Conservation (phyloP, 2,797 vertebrate species). For the Synanceia verrucosa region DNA sequence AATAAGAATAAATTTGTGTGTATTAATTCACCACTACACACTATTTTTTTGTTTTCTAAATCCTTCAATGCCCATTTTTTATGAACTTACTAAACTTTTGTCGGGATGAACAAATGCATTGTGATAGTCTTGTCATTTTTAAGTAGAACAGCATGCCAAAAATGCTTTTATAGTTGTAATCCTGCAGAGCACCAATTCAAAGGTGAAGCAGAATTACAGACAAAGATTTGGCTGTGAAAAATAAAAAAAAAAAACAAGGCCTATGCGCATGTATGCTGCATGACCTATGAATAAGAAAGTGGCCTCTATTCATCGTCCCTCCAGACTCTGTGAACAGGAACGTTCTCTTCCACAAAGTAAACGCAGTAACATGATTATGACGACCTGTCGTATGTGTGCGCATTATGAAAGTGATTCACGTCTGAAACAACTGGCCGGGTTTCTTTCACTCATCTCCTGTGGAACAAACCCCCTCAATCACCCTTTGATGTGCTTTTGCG, state of each 20-base stretch:
- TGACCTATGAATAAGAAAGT: conserved; percentile 32
- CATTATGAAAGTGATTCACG: conserved; percentile 77
- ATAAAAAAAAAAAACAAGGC: conserved; percentile 25
- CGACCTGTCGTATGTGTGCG: conserved; percentile 58
- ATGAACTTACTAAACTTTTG: not conserved
- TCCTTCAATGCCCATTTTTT: conserved; percentile 4
- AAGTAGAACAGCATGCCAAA: conserved; percentile 3
- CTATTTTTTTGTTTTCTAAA: conserved; percentile 1
- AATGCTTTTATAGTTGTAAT: conserved; percentile 13
- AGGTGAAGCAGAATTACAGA: conserved; percentile 28
- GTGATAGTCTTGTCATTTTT: conserved; percentile 19
- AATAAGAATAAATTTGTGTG: no score
- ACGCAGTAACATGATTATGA: conserved; percentile 70
- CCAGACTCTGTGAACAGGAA: conserved; percentile 54
- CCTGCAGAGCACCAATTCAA: conserved; percentile 28
- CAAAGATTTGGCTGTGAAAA: conserved; percentile 14
- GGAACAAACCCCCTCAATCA: conserved; percentile 75
- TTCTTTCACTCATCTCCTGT: conserved; percentile 71
- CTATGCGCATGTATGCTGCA: conserved; percentile 1
- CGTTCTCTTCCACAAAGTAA: conserved; percentile 65
- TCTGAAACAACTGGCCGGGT: conserved; percentile 68
- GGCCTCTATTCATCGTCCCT: conserved; percentile 58
- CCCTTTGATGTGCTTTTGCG: conserved; percentile 79
- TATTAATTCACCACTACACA: not conserved
- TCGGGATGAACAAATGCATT: conserved; percentile 23